A percentile compares a stretch with the other conserved stretches of the same genome.
phyloP scores from a whole-genome alignment of 1,140 invertebrate genomes.

The Temnothorax curvispinosus region DNA sequence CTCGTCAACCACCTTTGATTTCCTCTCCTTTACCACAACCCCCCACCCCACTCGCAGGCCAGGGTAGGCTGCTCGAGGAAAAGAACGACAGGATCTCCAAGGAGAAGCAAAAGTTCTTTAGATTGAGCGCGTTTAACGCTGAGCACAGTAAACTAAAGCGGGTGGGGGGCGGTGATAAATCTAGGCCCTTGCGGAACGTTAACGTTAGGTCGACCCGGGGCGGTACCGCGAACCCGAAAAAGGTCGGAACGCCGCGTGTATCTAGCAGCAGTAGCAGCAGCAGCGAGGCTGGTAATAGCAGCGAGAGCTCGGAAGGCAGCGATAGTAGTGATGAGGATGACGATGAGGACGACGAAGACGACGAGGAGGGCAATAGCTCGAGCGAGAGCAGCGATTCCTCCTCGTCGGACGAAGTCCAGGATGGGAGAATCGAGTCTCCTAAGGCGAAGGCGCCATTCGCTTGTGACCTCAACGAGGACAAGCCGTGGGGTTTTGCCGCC shows the following conservation, averaged over 20 bases:
- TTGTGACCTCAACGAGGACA: slow-evolving; percentile 84
- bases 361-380: slow-evolving; percentile 79
- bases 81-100: slow-evolving; percentile 92
- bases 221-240: slow-evolving; percentile 64
- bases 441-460: slow-evolving; percentile 83
- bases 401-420: slow-evolving; percentile 74
- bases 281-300: slow-evolving; percentile 74
- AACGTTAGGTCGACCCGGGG: slow-evolving; percentile 72
- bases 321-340: slow-evolving; percentile 71
- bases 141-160: slow-evolving; percentile 85
- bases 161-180: slow-evolving; percentile 81
- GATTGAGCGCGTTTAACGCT: slow-evolving; percentile 90
- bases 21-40: slow-evolving; percentile 84
- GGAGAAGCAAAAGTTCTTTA: slow-evolving; percentile 95
- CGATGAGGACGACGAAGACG: slow-evolving; percentile 65
- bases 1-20: slow-evolving; percentile 84
- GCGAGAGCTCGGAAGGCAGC: slow-evolving; percentile 69
- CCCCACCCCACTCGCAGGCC: slow-evolving; percentile 83
- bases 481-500: slow-evolving; percentile 93
- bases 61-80: slow-evolving; percentile 86
- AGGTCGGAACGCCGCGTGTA: slow-evolving; percentile 49
- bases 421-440: slow-evolving; percentile 83
- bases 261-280: slow-evolving; percentile 79
- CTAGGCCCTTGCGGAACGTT: slow-evolving; percentile 69
- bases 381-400: slow-evolving; percentile 82